Evolutionary conservation across 2,113 vertebrate species (phyloP).

Genomic region (Dasyurus viverrinus): DNA sequence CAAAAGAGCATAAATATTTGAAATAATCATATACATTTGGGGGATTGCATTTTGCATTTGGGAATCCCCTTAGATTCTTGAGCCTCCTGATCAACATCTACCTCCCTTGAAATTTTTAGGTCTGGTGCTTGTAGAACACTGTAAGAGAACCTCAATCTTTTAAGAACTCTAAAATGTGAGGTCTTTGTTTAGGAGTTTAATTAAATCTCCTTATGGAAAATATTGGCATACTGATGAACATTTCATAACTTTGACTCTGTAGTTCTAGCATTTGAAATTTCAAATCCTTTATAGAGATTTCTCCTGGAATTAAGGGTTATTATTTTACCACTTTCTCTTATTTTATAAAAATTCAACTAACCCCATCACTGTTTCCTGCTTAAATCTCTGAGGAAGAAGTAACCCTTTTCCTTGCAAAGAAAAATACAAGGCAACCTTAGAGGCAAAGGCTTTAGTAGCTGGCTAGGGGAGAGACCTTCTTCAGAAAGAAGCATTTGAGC

Average conservation of each 20-base stretch:
- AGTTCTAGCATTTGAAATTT: background rate
- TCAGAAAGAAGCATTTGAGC: too few species aligned
- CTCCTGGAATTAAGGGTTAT: background rate
- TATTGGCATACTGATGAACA: background rate
- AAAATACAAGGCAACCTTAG: too few species aligned
- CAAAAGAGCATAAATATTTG: background rate
- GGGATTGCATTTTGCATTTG: background rate
- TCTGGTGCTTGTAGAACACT: background rate
- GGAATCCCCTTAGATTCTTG: background rate
- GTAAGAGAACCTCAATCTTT: background rate
- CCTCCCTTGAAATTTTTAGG: background rate
- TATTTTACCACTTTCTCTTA: background rate
- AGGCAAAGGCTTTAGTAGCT: too few species aligned
- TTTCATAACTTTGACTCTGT: background rate
- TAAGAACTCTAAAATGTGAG: background rate
- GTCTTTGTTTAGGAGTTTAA: background rate
- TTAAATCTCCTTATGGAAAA: background rate
- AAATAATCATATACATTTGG: background rate
- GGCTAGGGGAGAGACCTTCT: too few species aligned
- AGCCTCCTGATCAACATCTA: background rate
- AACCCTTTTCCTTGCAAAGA: background rate
- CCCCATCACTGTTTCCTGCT: background rate
- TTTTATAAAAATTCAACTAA: background rate
- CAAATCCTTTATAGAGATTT: background rate
- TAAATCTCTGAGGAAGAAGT: background rate